These are phyloP conservation scores for Tachysurus vachellii DNA, from an alignment of 2,113 vertebrate genomes.

Conservation along the genomic window DNA sequence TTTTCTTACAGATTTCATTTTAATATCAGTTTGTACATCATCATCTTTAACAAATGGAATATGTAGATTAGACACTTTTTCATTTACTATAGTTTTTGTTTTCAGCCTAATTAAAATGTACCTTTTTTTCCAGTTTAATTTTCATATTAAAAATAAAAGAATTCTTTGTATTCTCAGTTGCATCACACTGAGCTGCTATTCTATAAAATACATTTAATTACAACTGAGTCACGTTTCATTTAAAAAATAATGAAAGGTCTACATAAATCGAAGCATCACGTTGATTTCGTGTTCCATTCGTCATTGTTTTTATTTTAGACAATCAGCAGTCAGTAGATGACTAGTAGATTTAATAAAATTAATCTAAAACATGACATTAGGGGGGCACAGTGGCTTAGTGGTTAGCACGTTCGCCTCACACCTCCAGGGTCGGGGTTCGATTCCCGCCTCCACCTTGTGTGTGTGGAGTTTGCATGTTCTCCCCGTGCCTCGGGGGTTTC, in stretches of 20 bases:
- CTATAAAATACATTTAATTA: no score
- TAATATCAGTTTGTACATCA: not conserved
- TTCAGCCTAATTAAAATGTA: not conserved
- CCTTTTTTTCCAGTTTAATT: not conserved
- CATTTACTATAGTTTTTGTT: not conserved
- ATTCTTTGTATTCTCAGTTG: no score
- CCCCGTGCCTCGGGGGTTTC: no score
- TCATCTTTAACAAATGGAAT: not conserved
- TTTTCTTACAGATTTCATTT: not conserved
- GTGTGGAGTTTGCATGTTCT: no score
- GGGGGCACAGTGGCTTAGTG: no score
- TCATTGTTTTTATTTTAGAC: not conserved
- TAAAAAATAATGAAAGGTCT: not conserved
- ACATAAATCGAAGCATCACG: not conserved
- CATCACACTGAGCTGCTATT: no score
- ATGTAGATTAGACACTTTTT: not conserved
- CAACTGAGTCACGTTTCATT: not conserved
- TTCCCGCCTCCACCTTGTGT: no score
- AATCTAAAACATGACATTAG: not conserved
- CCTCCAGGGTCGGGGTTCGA: no score
- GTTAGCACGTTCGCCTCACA: no score
- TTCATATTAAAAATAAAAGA: not conserved
- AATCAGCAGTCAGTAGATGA: not conserved
- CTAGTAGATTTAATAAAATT: not conserved
- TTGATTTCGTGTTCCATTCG: not conserved